Conservation (phyloP, 2,888 invertebrate genomes). For the Nomada flava region DNA sequence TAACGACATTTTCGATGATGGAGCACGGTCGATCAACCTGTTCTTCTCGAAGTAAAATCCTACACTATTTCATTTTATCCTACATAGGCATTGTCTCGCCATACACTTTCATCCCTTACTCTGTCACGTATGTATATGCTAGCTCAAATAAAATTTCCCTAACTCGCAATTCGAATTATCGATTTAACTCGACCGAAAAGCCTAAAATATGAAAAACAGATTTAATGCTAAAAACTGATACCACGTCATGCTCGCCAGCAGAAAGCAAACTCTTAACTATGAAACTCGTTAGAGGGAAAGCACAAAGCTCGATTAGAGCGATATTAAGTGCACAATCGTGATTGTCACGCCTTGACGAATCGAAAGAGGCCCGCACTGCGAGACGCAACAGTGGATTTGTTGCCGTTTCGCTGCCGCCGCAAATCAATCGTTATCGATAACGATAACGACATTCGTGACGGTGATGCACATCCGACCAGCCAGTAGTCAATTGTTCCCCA, state of each 20-base stretch:
- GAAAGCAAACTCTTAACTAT: conserved; percentile 2
- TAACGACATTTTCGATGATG: conserved; percentile 57
- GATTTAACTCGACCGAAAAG: too few species aligned
- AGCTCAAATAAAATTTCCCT: too few species aligned
- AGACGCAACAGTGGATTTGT: neutral
- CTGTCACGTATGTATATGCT: neutral
- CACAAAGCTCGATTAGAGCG: conserved; percentile 39
- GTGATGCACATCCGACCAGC: conserved; percentile 48
- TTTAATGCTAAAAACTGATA: neutral
- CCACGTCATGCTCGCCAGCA: too few species aligned
- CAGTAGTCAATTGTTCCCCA: conserved; percentile 61
- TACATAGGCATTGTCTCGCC: neutral
- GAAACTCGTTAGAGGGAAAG: conserved; percentile 18
- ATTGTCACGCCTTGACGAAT: conserved; percentile 64
- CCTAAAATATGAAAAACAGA: too few species aligned
- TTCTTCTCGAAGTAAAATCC: conserved; percentile 22
- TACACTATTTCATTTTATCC: neutral
- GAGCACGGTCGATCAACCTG: conserved; percentile 38
- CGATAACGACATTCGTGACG: conserved; percentile 71
- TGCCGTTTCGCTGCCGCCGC: conserved; percentile 32
- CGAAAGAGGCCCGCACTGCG: conserved; percentile 60
- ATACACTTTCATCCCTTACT: neutral
- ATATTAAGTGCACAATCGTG: conserved; percentile 50
- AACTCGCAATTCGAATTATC: neutral
- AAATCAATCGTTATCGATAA: conserved; percentile 69